These are phyloP conservation scores for Vireo altiloquus DNA, from an alignment of 2,113 vertebrate species.

Conservation along the genomic window DNA sequence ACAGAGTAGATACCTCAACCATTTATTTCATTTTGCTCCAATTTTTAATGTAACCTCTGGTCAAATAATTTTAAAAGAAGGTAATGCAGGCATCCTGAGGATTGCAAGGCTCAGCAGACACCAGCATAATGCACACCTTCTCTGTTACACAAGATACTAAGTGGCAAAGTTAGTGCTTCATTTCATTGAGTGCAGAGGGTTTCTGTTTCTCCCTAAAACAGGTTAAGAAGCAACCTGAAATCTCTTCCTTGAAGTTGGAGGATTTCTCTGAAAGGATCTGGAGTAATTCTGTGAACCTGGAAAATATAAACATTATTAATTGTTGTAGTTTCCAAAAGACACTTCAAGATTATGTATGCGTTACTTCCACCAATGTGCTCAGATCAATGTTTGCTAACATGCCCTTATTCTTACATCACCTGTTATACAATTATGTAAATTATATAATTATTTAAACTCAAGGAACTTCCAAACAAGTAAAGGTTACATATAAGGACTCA, in stretches of 20 bases:
- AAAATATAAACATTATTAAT: slow-evolving; percentile 7
- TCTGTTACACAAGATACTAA: neutral
- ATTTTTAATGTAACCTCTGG: neutral
- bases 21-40: neutral
- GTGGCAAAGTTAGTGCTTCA: neutral
- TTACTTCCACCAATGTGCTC: neutral
- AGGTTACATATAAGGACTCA: neutral
- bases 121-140: neutral
- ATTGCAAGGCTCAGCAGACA: neutral
- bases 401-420: neutral
- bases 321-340: neutral
- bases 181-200: neutral
- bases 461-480: neutral
- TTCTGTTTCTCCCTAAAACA: neutral
- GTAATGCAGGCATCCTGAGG: neutral
- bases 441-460: neutral
- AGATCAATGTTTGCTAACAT: neutral
- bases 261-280: slow-evolving; percentile 70
- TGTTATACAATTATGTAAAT: neutral
- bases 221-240: slow-evolving; percentile 71
- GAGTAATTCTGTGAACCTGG: slow-evolving; percentile 70
- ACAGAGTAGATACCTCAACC: neutral
- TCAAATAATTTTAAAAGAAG: neutral
- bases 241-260: slow-evolving; percentile 60
- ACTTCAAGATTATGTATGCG: neutral